phyloP scores from a whole-genome alignment of 2,797 vertebrate species.

The Mormyrus proboscirostris region DNA sequence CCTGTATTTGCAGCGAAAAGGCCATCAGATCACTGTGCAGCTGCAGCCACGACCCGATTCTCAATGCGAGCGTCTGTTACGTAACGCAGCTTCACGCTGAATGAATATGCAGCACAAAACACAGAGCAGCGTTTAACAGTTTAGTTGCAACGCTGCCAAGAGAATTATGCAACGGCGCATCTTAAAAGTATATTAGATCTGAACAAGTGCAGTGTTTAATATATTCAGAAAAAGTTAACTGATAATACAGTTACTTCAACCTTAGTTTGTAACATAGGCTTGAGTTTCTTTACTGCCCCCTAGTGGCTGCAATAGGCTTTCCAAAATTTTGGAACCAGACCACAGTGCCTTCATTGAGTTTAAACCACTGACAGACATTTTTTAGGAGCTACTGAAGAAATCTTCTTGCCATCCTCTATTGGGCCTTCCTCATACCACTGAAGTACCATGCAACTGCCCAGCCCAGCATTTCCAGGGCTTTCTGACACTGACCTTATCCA shows the following conservation, averaged over 20 bases:
- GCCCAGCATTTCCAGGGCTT: neutral
- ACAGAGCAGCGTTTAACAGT: neutral
- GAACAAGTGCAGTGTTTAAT: neutral
- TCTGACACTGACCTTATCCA: neutral
- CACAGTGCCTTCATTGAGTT: neutral
- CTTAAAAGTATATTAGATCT: neutral
- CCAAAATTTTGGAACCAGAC: neutral
- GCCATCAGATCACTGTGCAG: neutral
- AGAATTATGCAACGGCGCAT: neutral
- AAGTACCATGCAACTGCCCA: neutral
- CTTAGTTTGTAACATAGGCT: neutral
- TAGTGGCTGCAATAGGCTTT: neutral
- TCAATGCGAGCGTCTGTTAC: neutral
- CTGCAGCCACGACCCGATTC: neutral
- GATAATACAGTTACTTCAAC: neutral
- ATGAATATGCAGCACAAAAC: neutral
- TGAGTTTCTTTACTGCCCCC: neutral
- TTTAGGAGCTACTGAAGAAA: neutral
- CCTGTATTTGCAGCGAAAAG: slow-evolving; percentile 44
- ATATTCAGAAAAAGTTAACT: neutral
- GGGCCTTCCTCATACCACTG: neutral
- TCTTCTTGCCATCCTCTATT: neutral
- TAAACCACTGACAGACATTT: slow-evolving; percentile 8
- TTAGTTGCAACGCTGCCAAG: neutral
- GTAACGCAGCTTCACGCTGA: neutral